Evolutionary conservation across 2,888 invertebrate genomes (phyloP), one percentile per base, ranked within the genome.

Genomic region (Graphium colonna): DNA sequence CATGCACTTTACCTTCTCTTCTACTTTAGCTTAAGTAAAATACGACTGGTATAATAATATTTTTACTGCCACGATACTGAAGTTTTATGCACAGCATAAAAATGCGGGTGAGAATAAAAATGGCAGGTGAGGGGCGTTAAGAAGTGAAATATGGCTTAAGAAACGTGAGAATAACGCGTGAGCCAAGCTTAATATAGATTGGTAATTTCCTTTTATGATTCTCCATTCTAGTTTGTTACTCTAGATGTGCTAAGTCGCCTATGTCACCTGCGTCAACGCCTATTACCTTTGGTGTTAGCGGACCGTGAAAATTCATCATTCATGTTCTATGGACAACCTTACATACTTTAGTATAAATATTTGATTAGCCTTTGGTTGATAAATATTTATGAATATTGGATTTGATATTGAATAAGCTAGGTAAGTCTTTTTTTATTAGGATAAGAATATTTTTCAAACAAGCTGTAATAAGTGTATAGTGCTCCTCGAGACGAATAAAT

Each of bases 161-260:
- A 67, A 61, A 51, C 58, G 61, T 60, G 60, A 62, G 58, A 45
- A 40, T 51, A 54, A 61, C 48, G 57, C 64, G 21, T 16, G 60
- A 62, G 67, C 58, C 59, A 62, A 61, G 64, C 68, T 69, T 71
- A 71, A 73, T 71, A 71, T 69, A 72, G 67, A 70, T 71, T 61
- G 64, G 68, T 70, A 65, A 70, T 74, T 72, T 71, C 69, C 67
- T 73, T 75, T 74, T 73, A 74, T 65, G 67, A 69, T 71, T 68
- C 64, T 41, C 45, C 9, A 5, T 10, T 10, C 33, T 33, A 33
- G 4, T 33, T 33, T 33, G 3, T 33, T 33, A 33, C 9, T 33
- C 10, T 33, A 8, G 33, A 33, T n/a, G 9, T 33, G 9, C 10
- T 2, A 10, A 33, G n/a, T 7, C 33, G n/a, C 33, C 10, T 28